Conservation (phyloP, 2,797 vertebrate genomes). For the Denticeps clupeoides region DNA sequence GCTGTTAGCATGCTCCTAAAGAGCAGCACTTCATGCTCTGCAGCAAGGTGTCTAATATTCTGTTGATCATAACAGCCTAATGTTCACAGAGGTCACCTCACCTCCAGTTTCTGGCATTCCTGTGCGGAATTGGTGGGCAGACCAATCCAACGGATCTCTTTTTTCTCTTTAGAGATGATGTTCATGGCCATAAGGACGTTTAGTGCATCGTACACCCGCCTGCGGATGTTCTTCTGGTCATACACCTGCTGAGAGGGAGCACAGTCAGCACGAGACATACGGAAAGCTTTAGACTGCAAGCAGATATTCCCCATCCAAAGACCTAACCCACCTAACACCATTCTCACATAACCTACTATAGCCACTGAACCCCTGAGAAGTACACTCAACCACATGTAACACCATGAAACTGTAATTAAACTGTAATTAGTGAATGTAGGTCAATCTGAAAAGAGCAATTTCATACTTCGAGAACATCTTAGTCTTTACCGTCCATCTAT, state of each 20-base stretch:
- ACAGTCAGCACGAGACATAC: slow-evolving; percentile 1
- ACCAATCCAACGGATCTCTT: slow-evolving; percentile 79
- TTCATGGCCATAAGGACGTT: slow-evolving; percentile 85
- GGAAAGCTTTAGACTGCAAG: background rate
- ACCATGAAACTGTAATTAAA: too few relatives aligned
- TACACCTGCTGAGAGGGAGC: slow-evolving; percentile 64
- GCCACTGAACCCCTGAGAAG: too few relatives aligned
- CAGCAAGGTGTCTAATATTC: too few relatives aligned
- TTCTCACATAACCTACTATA: too few relatives aligned
- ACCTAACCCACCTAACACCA: too few relatives aligned
- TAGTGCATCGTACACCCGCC: slow-evolving; percentile 77
- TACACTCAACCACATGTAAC: too few relatives aligned
- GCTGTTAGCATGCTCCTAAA: slow-evolving; percentile 6
- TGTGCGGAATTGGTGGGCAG: slow-evolving; percentile 77
- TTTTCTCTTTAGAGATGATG: slow-evolving; percentile 84
- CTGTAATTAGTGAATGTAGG: too few relatives aligned
- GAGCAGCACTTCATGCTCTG: background rate
- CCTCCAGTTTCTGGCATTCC: slow-evolving; percentile 76
- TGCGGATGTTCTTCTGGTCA: slow-evolving; percentile 81
- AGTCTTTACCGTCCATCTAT: too few relatives aligned
- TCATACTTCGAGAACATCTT: too few relatives aligned
- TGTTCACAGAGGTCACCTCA: slow-evolving; percentile 27
- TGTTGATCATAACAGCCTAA: too few relatives aligned
- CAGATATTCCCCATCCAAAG: background rate
- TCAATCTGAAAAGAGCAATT: too few relatives aligned